Evolutionary conservation across 2,113 vertebrate genomes (phyloP).

Genomic region (Saccopteryx bilineata): DNA sequence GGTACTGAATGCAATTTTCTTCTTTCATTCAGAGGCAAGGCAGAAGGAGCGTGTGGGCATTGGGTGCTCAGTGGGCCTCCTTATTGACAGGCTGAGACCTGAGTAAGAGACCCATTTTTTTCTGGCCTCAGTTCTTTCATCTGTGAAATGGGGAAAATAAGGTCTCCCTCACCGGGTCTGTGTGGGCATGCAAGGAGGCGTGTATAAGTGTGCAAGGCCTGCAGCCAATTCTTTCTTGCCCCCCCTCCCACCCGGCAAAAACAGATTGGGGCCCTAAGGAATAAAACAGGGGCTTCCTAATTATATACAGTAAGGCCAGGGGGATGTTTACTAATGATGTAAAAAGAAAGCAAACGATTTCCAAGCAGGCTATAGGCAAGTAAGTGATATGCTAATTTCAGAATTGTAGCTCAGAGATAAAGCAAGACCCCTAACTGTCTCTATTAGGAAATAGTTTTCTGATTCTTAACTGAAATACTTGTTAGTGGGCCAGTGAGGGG

Average conservation of each 20-base stretch:
- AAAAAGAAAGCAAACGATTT: neutral
- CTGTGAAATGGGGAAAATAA: neutral
- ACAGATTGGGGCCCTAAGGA: neutral
- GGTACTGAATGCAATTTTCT: neutral
- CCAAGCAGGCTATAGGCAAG: neutral
- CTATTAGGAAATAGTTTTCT: neutral
- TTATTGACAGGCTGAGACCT: neutral
- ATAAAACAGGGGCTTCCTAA: neutral
- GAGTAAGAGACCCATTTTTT: neutral
- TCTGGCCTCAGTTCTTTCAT: slow-evolving; percentile 28
- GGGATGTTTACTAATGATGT: neutral
- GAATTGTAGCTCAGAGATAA: neutral
- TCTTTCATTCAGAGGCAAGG: neutral
- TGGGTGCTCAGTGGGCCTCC: neutral
- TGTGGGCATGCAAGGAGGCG: neutral
- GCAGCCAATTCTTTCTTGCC: neutral
- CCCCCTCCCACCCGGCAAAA: neutral
- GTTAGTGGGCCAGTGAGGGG: neutral
- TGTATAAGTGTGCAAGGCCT: neutral
- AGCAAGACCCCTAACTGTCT: neutral
- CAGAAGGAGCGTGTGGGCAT: neutral
- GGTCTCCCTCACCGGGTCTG: neutral
- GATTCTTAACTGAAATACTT: neutral
- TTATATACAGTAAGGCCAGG: neutral
- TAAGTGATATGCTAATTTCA: neutral